A percentile compares a stretch with the other conserved stretches of the same genome.
Conservation (phyloP, 2,888 invertebrate genomes). For the Octonoba sinensis region DNA sequence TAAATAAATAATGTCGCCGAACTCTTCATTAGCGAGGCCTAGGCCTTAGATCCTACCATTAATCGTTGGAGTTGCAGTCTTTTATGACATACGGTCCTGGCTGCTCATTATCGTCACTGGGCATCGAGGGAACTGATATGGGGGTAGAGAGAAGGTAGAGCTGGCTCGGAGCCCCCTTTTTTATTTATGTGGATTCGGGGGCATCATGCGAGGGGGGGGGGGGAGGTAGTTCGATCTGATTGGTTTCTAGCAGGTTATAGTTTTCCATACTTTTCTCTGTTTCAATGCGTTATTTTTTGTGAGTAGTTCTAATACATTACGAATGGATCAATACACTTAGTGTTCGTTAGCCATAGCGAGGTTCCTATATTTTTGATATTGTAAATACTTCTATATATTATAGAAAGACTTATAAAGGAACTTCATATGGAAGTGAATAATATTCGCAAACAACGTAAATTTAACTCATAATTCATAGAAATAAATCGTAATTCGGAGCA, state of each 20-base stretch:
- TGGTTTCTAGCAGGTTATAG: conserved; percentile 28
- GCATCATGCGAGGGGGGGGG: conserved; percentile 2
- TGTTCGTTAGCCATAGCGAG: no score
- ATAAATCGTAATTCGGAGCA: no score
- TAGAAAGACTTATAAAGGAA: no score
- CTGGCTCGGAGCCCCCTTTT: conserved; percentile 34
- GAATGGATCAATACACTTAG: no score
- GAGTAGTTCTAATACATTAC: no score
- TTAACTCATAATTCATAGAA: no score
- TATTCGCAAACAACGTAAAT: no score
- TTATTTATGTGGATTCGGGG: conserved; percentile 55
- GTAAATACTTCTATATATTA: no score
- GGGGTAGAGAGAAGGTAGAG: conserved; percentile 31
- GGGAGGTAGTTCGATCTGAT: conserved; percentile 10
- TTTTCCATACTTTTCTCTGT: conserved; percentile 1
- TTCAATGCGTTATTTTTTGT: not conserved
- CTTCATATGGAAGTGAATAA: no score
- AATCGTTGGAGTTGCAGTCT: conserved; percentile 63
- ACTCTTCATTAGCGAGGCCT: conserved; percentile 60
- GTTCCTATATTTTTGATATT: no score
- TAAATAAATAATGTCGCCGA: conserved; percentile 54
- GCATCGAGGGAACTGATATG: conserved; percentile 49
- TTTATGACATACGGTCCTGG: conserved; percentile 61
- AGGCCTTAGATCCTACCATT: conserved; percentile 45
- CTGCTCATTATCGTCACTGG: conserved; percentile 48